A percentile compares a stretch with the other conserved stretches of the same genome.
Evolutionary conservation across 2,113 vertebrate species (phyloP).

Genomic region (Rousettus leschenaultii): DNA sequence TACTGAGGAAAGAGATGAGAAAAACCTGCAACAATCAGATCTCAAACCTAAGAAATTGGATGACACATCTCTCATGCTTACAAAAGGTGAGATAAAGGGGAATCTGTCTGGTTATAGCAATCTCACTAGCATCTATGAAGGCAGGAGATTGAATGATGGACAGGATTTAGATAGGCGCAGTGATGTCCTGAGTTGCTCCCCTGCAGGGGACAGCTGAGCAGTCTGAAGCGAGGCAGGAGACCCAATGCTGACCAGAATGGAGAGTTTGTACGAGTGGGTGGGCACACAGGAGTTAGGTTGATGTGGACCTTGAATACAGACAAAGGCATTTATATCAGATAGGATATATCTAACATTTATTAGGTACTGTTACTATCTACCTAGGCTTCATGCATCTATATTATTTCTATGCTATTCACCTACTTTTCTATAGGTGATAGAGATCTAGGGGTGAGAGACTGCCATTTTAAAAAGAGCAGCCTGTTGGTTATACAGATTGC

Average conservation of each 20-base stretch:
- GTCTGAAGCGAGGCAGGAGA: no score
- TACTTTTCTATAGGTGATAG: not conserved
- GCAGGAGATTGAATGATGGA: not conserved
- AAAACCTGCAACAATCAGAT: not conserved
- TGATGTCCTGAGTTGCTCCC: not conserved
- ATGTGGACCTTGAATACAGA: not conserved
- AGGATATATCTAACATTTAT: not conserved
- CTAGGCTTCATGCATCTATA: not conserved
- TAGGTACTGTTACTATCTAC: not conserved
- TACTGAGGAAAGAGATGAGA: not conserved
- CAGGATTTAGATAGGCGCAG: not conserved
- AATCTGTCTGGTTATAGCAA: not conserved
- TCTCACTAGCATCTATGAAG: not conserved
- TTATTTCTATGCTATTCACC: not conserved
- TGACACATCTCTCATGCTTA: not conserved
- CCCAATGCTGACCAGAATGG: not conserved
- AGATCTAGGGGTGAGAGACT: not conserved
- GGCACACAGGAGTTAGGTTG: not conserved
- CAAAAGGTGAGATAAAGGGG: not conserved
- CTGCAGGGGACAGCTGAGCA: no score
- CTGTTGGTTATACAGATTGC: not conserved
- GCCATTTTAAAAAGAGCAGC: not conserved
- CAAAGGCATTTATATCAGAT: not conserved
- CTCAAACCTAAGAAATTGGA: not conserved
- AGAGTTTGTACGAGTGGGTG: not conserved